Conservation (phyloP, 1,140 invertebrate genomes). For the Euschistus heros region DNA sequence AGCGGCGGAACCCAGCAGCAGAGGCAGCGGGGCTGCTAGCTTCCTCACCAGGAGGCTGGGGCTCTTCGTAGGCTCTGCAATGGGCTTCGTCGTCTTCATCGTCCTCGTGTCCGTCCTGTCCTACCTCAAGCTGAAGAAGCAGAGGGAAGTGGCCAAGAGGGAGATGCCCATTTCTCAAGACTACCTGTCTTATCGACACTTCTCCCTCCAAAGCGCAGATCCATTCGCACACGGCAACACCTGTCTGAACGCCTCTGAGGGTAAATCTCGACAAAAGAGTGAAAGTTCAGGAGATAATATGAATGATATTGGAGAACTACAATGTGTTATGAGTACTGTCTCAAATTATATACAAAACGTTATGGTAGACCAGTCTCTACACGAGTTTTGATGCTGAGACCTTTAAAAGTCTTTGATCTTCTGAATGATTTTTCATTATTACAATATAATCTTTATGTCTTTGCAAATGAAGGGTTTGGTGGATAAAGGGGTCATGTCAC, state of each 20-base stretch:
- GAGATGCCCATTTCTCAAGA: slow-evolving; percentile 52
- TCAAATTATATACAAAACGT: too few species aligned
- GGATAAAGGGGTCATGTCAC: too few species aligned
- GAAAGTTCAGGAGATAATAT: too few species aligned
- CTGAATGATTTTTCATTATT: too few species aligned
- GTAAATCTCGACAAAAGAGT: too few species aligned
- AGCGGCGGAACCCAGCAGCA: slow-evolving; percentile 42
- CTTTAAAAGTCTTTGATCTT: too few species aligned
- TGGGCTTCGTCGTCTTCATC: slow-evolving; percentile 75
- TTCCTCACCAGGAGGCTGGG: slow-evolving; percentile 66
- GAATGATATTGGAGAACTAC: too few species aligned
- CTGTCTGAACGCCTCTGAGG: slow-evolving; percentile 4
- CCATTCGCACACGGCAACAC: slow-evolving; percentile 24
- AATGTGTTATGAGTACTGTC: too few species aligned
- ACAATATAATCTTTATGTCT: too few species aligned
- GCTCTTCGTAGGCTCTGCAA: slow-evolving; percentile 70
- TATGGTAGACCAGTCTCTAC: too few species aligned
- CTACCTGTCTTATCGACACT: slow-evolving; percentile 53
- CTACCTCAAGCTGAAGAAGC: slow-evolving; percentile 76
- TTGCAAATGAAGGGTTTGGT: too few species aligned
- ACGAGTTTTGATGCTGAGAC: too few species aligned
- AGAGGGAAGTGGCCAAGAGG: slow-evolving; percentile 57
- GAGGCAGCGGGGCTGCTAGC: slow-evolving; percentile 48
- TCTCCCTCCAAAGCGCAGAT: slow-evolving; percentile 37
- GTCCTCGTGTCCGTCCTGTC: slow-evolving; percentile 69